A percentile compares a stretch with the other conserved stretches of the same genome.
Conservation (phyloP, 2,797 vertebrate species). For the Meriones psammophilus region DNA sequence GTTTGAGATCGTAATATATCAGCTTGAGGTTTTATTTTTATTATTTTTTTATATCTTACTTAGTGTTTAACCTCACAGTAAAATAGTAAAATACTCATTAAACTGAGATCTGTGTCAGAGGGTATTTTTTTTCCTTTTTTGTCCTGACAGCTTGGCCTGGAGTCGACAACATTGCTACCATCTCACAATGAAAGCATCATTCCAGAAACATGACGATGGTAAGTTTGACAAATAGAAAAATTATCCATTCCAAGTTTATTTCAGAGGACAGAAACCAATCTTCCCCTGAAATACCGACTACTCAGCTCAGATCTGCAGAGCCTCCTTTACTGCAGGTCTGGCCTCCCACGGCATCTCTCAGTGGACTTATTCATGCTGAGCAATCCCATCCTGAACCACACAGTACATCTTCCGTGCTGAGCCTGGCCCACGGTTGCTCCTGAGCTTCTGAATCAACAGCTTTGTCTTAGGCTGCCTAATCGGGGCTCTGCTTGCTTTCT, state of each 20-base stretch:
- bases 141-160: conserved; percentile 12
- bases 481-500: conserved; percentile 37
- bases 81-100: conserved; percentile 47
- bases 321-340: conserved; percentile 31
- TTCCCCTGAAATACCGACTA: background rate
- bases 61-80: conserved; percentile 15
- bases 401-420: background rate
- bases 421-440: background rate
- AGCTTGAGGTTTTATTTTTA: conserved; percentile 32
- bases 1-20: background rate
- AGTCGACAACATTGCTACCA: background rate
- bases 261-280: conserved; percentile 47
- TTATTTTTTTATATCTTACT: background rate
- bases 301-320: background rate
- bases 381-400: conserved; percentile 43
- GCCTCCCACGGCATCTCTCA: conserved; percentile 46
- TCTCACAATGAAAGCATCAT: background rate
- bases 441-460: conserved; percentile 44
- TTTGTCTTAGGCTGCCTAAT: conserved; percentile 31
- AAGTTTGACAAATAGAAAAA: conserved; percentile 28
- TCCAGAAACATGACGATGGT: conserved; percentile 20
- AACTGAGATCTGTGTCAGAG: background rate
- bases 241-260: background rate
- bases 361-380: background rate
- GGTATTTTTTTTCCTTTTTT: background rate